Conservation (phyloP, 2,797 vertebrate genomes). For the Micrastur ruficollis region DNA sequence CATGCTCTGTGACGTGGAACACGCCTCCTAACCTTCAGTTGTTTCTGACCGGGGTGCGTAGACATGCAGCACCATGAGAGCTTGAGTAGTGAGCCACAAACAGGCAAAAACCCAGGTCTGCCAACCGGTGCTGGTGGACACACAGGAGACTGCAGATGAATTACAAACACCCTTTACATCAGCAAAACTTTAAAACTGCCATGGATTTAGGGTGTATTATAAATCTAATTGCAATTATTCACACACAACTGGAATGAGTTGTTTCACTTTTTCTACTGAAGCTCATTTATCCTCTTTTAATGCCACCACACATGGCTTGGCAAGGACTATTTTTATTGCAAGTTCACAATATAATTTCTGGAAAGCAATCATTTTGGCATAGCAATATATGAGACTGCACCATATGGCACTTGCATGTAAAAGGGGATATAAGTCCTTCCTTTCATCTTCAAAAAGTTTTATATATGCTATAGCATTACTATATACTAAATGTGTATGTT, state of each 20-base stretch:
- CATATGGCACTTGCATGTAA: background rate
- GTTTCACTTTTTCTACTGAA: background rate
- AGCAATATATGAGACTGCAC: background rate
- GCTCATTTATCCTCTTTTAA: background rate
- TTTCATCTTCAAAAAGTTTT: background rate
- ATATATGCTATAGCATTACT: background rate
- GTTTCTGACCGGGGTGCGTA: background rate
- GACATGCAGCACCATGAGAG: background rate
- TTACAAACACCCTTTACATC: background rate
- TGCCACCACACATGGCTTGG: background rate
- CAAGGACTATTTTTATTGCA: background rate
- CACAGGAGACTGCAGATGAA: background rate
- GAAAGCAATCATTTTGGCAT: background rate
- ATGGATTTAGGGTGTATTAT: background rate
- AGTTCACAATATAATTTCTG: background rate
- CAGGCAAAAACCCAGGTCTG: background rate
- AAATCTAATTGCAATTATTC: background rate
- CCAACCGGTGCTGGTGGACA: too few species aligned
- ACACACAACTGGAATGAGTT: background rate
- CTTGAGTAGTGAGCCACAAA: background rate
- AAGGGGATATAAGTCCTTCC: background rate
- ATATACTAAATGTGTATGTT: background rate
- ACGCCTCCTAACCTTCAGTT: background rate
- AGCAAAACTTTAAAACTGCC: background rate
- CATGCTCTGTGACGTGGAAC: rapidly evolving